Base-by-base conservation (phyloP, 2,888 invertebrate species). In the Rhogogaster chlorosoma region DNA sequence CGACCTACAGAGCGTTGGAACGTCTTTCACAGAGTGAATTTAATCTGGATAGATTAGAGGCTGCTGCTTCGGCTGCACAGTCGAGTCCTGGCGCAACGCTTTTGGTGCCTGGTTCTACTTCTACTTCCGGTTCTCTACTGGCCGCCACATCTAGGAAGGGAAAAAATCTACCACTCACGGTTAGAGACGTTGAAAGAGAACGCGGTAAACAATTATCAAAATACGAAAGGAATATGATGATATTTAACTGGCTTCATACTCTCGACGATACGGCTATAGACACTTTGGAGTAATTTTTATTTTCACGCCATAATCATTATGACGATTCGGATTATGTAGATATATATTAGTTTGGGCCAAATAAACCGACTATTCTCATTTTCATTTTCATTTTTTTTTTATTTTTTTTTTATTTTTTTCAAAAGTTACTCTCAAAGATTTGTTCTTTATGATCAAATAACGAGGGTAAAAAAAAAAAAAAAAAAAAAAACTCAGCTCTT, bases 201-300 rank as follows among this genome's bases (percentile, higher is more conserved):
- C 94, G 97, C 0, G 97, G 98, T 0, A 96, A 97, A 86, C 97
- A 98, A 0, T 94, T 98, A 15, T 97, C 97, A n/a, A 97, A 97
- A 90, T 98, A 97, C 93, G 98, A 98, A 91, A 94, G 98, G n/a
- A 98, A 98, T 93, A 97, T 98, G 96, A 98, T 98, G 97, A 98
- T 98, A 85, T 98, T 98, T 94, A 98, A 98, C 93, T 98, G 98
- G 98, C 95, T 98, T 1, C 98, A 98, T 92, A 97, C 97, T 1
- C 94, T 98, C 29, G 97, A 98, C 91, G 97, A 98, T 88, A 95
- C 95, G 0, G 95, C 95, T 49, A 94, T 94, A 87, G 95, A 95
- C 18, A 82, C 64, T 49, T 61, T 85, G 42, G 78, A 85, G 84
- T 85, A 85, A 78, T 45, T 36, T 61, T 18, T 4, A 32, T 49